phyloP scores from a whole-genome alignment of 2,888 invertebrate genomes.

The Philaethria dido region DNA sequence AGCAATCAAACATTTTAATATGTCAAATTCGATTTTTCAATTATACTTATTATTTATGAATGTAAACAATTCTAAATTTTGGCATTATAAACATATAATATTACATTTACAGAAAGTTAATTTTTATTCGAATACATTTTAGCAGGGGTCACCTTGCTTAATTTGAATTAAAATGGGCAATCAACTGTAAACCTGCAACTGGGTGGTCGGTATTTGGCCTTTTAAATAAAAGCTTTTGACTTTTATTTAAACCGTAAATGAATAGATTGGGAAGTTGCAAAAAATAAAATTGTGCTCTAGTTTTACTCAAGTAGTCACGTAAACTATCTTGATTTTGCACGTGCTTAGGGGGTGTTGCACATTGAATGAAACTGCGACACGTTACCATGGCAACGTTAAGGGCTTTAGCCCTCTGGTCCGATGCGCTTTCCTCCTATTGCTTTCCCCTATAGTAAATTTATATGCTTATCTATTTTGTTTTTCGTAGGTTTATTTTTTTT shows the following conservation, averaged over 20 bases:
- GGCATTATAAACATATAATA: conserved; percentile 4
- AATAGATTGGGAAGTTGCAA: conserved; percentile 17
- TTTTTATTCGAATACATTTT: conserved; percentile 14
- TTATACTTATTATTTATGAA: conserved; percentile 34
- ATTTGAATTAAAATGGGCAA: conserved; percentile 42
- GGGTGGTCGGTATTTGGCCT: conserved; percentile 36
- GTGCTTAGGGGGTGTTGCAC: conserved; percentile 57
- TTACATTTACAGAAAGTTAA: neutral
- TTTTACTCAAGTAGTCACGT: conserved; percentile 33
- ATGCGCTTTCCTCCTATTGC: conserved; percentile 45
- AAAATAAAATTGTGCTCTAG: conserved; percentile 22
- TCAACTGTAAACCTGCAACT: conserved; percentile 39
- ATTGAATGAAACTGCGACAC: conserved; percentile 64
- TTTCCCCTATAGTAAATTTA: conserved; percentile 42
- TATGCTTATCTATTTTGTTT: conserved; percentile 8
- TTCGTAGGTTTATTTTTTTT: conserved; percentile 1
- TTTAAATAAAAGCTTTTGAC: conserved; percentile 25
- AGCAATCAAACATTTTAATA: conserved; percentile 46
- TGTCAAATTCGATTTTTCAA: conserved; percentile 15
- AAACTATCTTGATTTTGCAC: conserved; percentile 49
- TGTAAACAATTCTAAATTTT: conserved; percentile 40
- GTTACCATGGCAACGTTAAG: conserved; percentile 74
- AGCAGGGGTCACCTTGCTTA: conserved; percentile 40
- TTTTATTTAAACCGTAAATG: conserved; percentile 12
- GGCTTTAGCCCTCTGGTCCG: conserved; percentile 63